Percentiles rank a stretch among this genome's conserved stretches.
Conservation (phyloP, 2,888 invertebrate species). For the Ischnura elegans region DNA sequence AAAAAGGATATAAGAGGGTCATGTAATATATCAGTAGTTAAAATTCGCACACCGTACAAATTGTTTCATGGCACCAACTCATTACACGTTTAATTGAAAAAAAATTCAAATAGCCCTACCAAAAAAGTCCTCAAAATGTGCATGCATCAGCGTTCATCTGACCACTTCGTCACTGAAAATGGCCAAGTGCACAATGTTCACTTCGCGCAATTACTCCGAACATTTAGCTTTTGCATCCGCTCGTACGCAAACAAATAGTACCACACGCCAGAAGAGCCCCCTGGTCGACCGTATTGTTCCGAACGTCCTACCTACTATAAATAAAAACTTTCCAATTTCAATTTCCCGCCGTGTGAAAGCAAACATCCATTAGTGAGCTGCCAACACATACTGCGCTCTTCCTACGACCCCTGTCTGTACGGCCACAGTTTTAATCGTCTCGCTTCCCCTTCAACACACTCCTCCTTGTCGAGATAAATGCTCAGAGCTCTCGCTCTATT, state of each 20-base stretch:
- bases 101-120: background rate
- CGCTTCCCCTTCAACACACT: background rate
- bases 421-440: background rate
- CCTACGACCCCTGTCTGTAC: background rate
- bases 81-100: too few species aligned
- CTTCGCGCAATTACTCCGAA: background rate
- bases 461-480: background rate
- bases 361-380: background rate
- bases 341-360: background rate
- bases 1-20: too few species aligned
- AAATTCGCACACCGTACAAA: too few species aligned
- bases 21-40: too few species aligned
- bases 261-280: background rate
- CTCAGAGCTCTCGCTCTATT: background rate
- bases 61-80: too few species aligned
- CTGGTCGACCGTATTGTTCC: background rate
- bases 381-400: background rate
- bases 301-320: background rate
- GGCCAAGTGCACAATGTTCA: background rate
- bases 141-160: background rate
- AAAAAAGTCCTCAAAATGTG: background rate
- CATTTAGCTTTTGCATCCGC: background rate
- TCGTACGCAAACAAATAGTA: background rate
- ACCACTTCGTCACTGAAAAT: background rate
- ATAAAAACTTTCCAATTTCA: background rate